phyloP scores from a whole-genome alignment of 2,888 invertebrate species.

The Cephus runcator region DNA sequence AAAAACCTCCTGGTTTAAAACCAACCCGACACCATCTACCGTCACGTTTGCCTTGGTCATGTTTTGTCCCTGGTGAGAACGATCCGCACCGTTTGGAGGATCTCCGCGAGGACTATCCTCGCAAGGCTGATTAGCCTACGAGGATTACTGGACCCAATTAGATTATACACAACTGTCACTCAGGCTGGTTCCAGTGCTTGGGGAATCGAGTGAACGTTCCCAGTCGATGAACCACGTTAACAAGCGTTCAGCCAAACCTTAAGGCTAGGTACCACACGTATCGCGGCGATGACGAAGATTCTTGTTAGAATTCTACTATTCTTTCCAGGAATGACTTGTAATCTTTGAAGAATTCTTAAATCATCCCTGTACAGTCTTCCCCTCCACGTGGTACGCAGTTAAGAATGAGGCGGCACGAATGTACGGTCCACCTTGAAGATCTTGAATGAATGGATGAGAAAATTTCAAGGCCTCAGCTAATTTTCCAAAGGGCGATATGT shows the following conservation, averaged over 20 bases:
- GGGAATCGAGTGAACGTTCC: not conserved
- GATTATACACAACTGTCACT: not conserved
- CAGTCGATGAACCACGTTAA: not conserved
- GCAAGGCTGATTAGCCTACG: not conserved
- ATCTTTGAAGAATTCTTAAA: not conserved
- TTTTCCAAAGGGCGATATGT: not conserved
- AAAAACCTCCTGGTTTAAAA: constrained; percentile 25
- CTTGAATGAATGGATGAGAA: not conserved
- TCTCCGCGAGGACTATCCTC: not conserved
- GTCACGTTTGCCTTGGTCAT: constrained; percentile 24
- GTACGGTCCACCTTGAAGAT: not conserved
- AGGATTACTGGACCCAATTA: constrained; percentile 3
- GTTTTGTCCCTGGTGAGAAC: constrained; percentile 27
- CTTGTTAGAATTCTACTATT: not conserved
- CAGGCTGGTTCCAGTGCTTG: not conserved
- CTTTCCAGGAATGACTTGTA: not conserved
- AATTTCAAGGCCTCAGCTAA: not conserved
- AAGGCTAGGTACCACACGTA: not conserved
- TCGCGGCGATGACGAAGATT: not conserved
- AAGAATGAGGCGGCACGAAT: not conserved
- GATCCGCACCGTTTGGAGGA: not conserved
- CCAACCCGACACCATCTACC: constrained; percentile 28
- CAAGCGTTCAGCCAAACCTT: not conserved
- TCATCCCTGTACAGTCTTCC: not conserved
- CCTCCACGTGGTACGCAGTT: not conserved